Conservation (phyloP, 2,113 vertebrate species). For the Rallus limicola region DNA sequence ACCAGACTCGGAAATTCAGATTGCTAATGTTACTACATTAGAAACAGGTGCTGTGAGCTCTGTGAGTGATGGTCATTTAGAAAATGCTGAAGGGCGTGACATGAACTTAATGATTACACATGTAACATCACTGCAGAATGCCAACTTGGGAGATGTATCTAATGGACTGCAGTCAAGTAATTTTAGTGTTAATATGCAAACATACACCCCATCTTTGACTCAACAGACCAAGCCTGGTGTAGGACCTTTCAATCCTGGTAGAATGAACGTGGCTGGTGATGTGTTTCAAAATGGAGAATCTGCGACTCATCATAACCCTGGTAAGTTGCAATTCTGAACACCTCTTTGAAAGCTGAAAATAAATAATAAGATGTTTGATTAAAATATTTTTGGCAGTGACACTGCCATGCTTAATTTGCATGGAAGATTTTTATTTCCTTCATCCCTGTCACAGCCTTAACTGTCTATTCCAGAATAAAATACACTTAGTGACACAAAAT, state of each 20-base stretch:
- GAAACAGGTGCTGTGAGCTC: conserved; percentile 79
- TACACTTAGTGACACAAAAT: not conserved
- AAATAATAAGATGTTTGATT: not conserved
- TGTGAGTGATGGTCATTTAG: conserved; percentile 77
- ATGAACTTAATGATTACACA: conserved; percentile 97
- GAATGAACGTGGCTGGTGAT: conserved; percentile 85
- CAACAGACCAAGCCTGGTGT: conserved; percentile 84
- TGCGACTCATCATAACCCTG: conserved; percentile 88
- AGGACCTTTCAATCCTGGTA: conserved; percentile 95
- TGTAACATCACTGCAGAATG: conserved; percentile 92
- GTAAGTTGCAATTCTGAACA: conserved; percentile 69
- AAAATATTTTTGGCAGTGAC: not conserved
- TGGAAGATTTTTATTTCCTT: not conserved
- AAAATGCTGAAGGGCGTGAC: conserved; percentile 80
- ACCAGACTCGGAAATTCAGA: conserved; percentile 95
- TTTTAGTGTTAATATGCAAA: conserved; percentile 90
- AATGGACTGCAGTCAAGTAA: conserved; percentile 92
- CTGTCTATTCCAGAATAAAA: not conserved
- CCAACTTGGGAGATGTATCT: conserved; percentile 81
- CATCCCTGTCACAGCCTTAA: not conserved
- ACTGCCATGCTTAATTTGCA: not conserved
- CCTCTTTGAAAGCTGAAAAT: not conserved
- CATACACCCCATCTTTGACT: conserved; percentile 83
- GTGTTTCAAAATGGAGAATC: conserved; percentile 95
- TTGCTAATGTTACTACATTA: conserved; percentile 96